These are phyloP conservation scores for Cryptomyrus ogoouensis DNA, from an alignment of 2,113 vertebrate species.

Conservation along the genomic window DNA sequence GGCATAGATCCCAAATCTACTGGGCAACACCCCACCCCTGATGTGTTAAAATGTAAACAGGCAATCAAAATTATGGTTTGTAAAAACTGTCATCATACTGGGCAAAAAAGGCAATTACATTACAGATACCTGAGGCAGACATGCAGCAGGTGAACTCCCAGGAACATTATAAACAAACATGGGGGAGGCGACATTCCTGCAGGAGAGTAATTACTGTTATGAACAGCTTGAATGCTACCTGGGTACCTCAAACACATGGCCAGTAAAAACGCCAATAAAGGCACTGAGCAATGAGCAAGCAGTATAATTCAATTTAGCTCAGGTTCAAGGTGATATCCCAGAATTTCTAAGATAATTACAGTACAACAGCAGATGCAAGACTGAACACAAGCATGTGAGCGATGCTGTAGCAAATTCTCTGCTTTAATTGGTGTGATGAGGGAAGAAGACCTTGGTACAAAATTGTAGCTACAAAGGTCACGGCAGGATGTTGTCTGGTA, in stretches of 20 bases:
- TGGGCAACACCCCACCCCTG: not conserved
- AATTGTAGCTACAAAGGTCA: not conserved
- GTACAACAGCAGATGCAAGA: not conserved
- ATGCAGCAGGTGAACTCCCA: not conserved
- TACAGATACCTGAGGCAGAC: not conserved
- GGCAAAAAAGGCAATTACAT: not conserved
- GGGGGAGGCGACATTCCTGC: not conserved
- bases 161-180: not conserved
- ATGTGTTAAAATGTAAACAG: not conserved
- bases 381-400: not conserved
- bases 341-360: slow-evolving; percentile 13
- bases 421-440: not conserved
- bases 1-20: not conserved
- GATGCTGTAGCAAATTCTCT: not conserved
- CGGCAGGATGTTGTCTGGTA: not conserved
- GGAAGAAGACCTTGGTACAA: not conserved
- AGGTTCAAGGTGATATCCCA: not conserved
- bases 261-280: not conserved
- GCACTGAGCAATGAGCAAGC: not conserved
- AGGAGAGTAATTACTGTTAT: not conserved
- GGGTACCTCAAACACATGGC: not conserved
- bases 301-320: slow-evolving; percentile 3
- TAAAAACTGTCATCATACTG: not conserved
- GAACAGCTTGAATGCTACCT: not conserved
- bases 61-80: not conserved